Conservation (phyloP, 1,140 invertebrate genomes). For the Leptopilina clavipes region DNA sequence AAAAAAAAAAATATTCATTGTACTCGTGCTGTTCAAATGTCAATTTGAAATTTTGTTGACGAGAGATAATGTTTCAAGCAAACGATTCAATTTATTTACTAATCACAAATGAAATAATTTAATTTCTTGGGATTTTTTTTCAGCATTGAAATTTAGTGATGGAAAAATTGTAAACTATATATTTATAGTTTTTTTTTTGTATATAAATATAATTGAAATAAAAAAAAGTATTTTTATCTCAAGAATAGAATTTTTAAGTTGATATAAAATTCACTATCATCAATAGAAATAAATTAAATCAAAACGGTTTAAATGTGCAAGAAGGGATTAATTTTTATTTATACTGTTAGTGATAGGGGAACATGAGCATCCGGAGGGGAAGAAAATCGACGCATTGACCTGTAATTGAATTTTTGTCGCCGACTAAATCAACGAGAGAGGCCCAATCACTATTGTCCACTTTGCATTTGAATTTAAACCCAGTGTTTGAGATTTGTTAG, state of each 20-base stretch:
- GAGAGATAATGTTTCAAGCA: neutral
- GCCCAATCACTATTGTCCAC: conserved; percentile 50
- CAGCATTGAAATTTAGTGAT: neutral
- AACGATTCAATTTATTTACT: neutral
- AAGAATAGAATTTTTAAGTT: neutral
- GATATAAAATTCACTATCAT: neutral
- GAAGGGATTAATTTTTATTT: conserved; percentile 15
- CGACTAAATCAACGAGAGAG: conserved; percentile 53
- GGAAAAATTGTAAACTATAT: neutral
- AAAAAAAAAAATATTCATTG: neutral
- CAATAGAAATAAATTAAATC: neutral
- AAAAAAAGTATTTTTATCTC: neutral
- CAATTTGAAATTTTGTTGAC: conserved; percentile 21
- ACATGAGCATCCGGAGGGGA: conserved; percentile 24
- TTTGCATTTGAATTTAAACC: conserved; percentile 42
- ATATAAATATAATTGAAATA: neutral
- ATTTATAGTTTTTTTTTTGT: too few species aligned
- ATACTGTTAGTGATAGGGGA: conserved; percentile 18
- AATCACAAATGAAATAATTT: neutral
- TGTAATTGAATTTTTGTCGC: conserved; percentile 58
- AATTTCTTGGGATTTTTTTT: neutral
- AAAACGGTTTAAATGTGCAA: neutral
- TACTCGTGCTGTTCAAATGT: conserved; percentile 1
- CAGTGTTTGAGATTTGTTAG: conserved; percentile 55
- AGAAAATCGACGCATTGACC: conserved; percentile 30